Conservation (phyloP, 1,140 invertebrate species). For the Temnothorax nylanderi region DNA sequence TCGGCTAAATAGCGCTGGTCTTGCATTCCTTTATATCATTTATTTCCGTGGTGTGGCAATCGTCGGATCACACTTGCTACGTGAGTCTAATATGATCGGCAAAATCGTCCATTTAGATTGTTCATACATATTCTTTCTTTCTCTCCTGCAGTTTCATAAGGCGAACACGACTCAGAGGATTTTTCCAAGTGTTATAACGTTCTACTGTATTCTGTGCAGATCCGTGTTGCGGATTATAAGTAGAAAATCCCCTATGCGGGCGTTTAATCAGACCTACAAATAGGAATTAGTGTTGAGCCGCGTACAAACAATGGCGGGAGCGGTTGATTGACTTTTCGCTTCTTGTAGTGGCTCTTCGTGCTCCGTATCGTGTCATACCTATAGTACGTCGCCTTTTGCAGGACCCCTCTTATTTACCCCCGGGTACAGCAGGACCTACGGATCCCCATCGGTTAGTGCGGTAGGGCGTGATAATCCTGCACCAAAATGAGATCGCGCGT, state of each 20-base stretch:
- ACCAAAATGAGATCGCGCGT: slow-evolving; percentile 78
- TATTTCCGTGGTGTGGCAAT: slow-evolving; percentile 18
- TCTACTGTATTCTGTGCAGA: slow-evolving; percentile 61
- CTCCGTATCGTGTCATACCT: slow-evolving; percentile 56
- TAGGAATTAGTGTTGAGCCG: slow-evolving; percentile 83
- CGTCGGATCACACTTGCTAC: neutral
- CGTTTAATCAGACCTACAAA: slow-evolving; percentile 83
- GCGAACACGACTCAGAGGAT: neutral
- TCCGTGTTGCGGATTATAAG: slow-evolving; percentile 81
- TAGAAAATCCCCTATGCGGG: slow-evolving; percentile 80
- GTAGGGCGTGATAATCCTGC: slow-evolving; percentile 82
- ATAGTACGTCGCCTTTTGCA: slow-evolving; percentile 34
- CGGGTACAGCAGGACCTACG: slow-evolving; percentile 45
- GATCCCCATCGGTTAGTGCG: slow-evolving; percentile 78
- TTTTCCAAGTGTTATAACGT: slow-evolving; percentile 41
- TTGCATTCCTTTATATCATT: slow-evolving; percentile 43
- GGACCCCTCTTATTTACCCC: slow-evolving; percentile 11
- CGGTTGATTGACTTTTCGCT: slow-evolving; percentile 84
- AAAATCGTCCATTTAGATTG: slow-evolving; percentile 22
- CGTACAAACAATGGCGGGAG: slow-evolving; percentile 81
- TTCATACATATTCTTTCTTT: neutral
- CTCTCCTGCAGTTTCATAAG: neutral
- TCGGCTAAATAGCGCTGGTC: slow-evolving; percentile 21
- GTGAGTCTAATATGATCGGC: slow-evolving; percentile 33
- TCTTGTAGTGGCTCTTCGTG: slow-evolving; percentile 34